Conservation (phyloP, 2,113 vertebrate species). For the Capreolus pygargus region DNA sequence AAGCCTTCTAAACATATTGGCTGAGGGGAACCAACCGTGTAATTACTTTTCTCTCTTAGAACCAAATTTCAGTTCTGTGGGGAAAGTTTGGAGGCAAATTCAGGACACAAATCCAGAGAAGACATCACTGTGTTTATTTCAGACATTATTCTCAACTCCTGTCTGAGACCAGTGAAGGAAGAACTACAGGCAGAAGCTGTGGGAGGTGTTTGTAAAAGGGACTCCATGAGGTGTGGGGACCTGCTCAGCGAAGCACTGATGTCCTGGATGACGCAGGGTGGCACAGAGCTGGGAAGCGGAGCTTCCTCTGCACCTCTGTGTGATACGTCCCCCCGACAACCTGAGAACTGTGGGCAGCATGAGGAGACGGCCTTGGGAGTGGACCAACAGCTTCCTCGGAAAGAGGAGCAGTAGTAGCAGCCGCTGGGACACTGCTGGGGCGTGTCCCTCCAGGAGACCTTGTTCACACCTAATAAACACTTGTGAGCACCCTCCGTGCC, state of each 20-base stretch:
- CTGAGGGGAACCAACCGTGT: not conserved
- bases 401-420: not conserved
- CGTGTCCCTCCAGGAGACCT: not conserved
- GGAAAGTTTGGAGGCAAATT: not conserved
- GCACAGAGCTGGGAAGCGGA: accelerated
- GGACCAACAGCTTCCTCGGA: not conserved
- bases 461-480: not conserved
- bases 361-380: accelerated
- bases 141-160: not conserved
- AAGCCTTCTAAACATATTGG: not conserved
- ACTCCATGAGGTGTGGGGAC: not conserved
- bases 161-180: not conserved
- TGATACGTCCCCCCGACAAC: no score
- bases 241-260: no score
- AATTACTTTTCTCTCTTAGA: not conserved
- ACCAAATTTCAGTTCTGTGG: not conserved
- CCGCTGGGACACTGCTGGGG: not conserved
- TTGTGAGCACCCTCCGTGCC: not conserved
- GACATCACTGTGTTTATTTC: not conserved
- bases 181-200: not conserved
- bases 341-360: not conserved
- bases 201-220: not conserved
- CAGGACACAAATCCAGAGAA: not conserved
- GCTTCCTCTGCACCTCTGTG: not conserved
- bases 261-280: not conserved